These are phyloP conservation scores for Pristiophorus japonicus DNA, from an alignment of 2,113 vertebrate species.

Conservation along the genomic window DNA sequence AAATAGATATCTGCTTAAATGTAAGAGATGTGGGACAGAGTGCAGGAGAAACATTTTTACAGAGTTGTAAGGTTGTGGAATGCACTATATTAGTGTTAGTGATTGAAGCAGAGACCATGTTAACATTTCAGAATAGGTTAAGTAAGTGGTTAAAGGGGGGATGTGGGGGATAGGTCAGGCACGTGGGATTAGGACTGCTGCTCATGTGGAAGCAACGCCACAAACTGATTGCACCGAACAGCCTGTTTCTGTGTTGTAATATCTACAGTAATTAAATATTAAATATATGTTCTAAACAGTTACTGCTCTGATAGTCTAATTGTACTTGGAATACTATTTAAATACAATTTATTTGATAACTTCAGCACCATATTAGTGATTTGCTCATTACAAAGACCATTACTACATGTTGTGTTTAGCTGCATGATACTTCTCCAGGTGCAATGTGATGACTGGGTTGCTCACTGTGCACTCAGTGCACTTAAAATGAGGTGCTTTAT, in stretches of 20 bases:
- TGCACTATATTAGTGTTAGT: background rate
- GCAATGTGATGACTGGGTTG: background rate
- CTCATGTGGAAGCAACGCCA: background rate
- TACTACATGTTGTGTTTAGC: background rate
- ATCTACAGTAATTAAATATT: background rate
- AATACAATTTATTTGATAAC: slow-evolving; percentile 20
- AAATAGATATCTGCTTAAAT: background rate
- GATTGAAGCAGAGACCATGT: background rate
- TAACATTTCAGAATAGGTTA: background rate
- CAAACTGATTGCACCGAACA: background rate
- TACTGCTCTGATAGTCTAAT: background rate
- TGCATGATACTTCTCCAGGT: background rate
- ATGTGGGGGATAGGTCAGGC: background rate
- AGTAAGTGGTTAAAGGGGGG: background rate
- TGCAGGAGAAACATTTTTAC: background rate
- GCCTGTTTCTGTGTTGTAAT: background rate
- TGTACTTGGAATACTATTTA: background rate
- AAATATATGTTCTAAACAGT: background rate
- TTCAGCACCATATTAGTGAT: background rate
- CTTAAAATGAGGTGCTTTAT: background rate
- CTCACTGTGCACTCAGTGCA: background rate
- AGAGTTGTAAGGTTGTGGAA: background rate
- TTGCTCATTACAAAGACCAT: background rate
- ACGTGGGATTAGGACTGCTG: background rate
- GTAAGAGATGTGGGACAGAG: background rate